Percentiles rank a stretch among this genome's conserved stretches.
phyloP scores from a whole-genome alignment of 2,888 invertebrate species.

The Chrysolina oricalcia region DNA sequence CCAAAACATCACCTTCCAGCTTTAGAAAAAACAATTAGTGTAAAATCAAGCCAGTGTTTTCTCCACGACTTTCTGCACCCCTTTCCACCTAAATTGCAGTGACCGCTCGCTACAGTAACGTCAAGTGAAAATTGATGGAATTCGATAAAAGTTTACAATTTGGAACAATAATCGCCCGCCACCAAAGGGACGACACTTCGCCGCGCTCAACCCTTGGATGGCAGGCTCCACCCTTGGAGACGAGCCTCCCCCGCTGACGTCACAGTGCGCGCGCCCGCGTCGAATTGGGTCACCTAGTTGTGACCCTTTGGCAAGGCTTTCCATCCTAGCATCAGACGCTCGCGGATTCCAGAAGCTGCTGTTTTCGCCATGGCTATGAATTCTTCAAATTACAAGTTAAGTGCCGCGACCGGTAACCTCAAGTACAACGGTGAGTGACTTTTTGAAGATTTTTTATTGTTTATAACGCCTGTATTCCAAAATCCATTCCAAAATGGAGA shows the following conservation, averaged over 20 bases:
- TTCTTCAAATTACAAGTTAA: slow-evolving; percentile 68
- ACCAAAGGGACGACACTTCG: slow-evolving; percentile 50
- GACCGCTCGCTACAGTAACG: too few relatives aligned
- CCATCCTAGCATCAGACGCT: slow-evolving; percentile 55
- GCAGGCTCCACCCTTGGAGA: slow-evolving; percentile 62
- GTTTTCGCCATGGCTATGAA: slow-evolving; percentile 67
- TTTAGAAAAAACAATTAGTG: too few relatives aligned
- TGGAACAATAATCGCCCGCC: slow-evolving; percentile 43
- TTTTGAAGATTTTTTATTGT: not conserved
- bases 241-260: slow-evolving; percentile 66
- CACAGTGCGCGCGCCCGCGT: slow-evolving; percentile 65
- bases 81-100: too few relatives aligned
- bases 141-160: slow-evolving; percentile 42
- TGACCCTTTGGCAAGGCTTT: slow-evolving; percentile 65
- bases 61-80: too few relatives aligned
- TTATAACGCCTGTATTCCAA: not conserved
- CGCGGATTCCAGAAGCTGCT: slow-evolving; percentile 66
- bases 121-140: slow-evolving; percentile 5
- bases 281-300: slow-evolving; percentile 68
- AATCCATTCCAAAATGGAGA: too few relatives aligned
- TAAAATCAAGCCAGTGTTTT: too few relatives aligned
- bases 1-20: too few relatives aligned
- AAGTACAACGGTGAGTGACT: slow-evolving; percentile 68
- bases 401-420: slow-evolving; percentile 65
- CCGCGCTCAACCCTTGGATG: slow-evolving; percentile 45